phyloP scores from a whole-genome alignment of 1,140 invertebrate species.

The Phthorimaea operculella region DNA sequence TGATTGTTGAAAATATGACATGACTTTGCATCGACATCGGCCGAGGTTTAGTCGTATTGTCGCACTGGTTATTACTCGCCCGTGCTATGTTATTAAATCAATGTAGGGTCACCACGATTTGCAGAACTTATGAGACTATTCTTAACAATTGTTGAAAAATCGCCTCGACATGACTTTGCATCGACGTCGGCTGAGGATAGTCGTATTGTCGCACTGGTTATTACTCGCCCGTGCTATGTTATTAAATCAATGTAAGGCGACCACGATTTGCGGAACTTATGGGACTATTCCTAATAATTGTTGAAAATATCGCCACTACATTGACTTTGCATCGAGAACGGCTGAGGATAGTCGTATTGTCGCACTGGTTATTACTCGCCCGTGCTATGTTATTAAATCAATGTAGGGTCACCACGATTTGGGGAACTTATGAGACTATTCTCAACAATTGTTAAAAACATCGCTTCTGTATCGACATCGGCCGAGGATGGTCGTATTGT shows the following conservation, averaged over 20 bases:
- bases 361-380: background rate
- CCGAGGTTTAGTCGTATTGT: no score
- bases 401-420: background rate
- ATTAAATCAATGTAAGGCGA: conserved; percentile 1
- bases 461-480: background rate
- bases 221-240: background rate
- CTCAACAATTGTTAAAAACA: no score
- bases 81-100: conserved; percentile 1
- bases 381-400: conserved; percentile 1
- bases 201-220: background rate
- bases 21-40: no score
- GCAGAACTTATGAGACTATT: no score
- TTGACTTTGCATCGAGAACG: background rate
- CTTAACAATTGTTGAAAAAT: no score
- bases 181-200: background rate
- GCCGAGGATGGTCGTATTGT: background rate
- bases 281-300: no score
- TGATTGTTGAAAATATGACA: no score
- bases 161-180: no score
- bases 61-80: background rate
- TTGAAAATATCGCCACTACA: no score
- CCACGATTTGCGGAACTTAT: background rate
- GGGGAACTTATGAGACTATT: no score
- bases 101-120: background rate
- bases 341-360: background rate